A percentile compares a stretch with the other conserved stretches of the same genome.
Evolutionary conservation across 2,888 invertebrate genomes (phyloP).

Genomic region (Cephus spinipes): DNA sequence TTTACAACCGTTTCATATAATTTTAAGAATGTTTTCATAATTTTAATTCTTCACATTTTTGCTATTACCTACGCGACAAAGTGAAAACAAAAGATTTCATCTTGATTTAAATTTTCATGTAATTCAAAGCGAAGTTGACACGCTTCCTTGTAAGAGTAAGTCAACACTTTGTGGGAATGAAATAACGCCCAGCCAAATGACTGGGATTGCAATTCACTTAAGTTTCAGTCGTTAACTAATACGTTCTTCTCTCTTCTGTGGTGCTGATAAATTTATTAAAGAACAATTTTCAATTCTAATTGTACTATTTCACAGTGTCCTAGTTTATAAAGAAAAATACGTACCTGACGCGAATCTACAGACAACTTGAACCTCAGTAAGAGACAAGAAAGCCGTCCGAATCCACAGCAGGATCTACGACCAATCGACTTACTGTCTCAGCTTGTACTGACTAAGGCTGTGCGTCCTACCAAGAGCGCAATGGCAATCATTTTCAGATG

Average conservation of each 20-base stretch:
- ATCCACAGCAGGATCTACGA: background rate
- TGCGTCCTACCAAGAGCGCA: background rate
- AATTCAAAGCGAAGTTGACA: background rate
- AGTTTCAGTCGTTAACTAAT: background rate
- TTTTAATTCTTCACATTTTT: background rate
- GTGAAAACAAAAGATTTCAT: no score
- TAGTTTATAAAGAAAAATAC: background rate
- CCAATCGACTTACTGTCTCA: background rate
- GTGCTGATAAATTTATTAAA: background rate
- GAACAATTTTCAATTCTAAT: background rate
- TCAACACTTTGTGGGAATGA: background rate
- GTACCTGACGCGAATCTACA: background rate
- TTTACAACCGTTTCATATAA: background rate
- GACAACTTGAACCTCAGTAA: background rate
- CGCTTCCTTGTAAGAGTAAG: background rate
- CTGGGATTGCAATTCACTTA: background rate
- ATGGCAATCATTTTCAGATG: constrained; percentile 36
- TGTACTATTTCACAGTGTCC: background rate
- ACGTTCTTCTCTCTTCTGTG: background rate
- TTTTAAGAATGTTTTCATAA: background rate
- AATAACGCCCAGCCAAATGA: background rate
- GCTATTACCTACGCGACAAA: background rate
- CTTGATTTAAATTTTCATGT: background rate
- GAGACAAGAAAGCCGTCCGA: background rate
- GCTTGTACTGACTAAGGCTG: background rate